These are phyloP conservation scores for Cyclina sinensis DNA, from an alignment of 1,140 invertebrate genomes.

Conservation along the genomic window DNA sequence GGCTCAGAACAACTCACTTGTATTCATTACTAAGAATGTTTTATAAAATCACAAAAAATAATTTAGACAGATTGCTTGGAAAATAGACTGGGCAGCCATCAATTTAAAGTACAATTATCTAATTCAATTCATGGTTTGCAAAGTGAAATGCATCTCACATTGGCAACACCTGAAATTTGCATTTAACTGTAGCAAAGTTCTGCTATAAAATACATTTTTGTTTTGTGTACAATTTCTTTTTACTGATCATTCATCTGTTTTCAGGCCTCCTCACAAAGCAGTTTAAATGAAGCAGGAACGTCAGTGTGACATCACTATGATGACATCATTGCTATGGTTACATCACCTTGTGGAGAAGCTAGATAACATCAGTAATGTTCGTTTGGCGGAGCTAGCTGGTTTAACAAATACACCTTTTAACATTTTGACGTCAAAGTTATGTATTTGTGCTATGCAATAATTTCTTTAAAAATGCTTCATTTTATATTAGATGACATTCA, in stretches of 20 bases:
- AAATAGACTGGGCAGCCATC: too few relatives aligned
- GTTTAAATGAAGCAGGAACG: slow-evolving; percentile 75
- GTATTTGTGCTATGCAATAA: slow-evolving; percentile 14
- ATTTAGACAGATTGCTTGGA: too few relatives aligned
- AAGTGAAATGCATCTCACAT: too few relatives aligned
- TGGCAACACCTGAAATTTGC: too few relatives aligned
- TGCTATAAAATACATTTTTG: too few relatives aligned
- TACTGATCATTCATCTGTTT: slow-evolving; percentile 44
- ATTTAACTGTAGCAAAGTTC: too few relatives aligned
- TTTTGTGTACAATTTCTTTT: not conserved
- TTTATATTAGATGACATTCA: not conserved
- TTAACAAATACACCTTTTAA: not conserved
- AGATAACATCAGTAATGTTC: not conserved
- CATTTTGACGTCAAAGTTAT: not conserved
- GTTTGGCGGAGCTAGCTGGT: not conserved
- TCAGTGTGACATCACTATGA: slow-evolving; percentile 69
- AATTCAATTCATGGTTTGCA: too few relatives aligned
- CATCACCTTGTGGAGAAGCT: slow-evolving; percentile 19
- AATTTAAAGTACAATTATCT: too few relatives aligned
- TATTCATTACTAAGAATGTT: too few relatives aligned
- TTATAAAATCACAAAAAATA: too few relatives aligned
- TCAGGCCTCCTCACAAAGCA: slow-evolving; percentile 74
- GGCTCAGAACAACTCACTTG: too few relatives aligned
- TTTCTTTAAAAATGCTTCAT: not conserved
- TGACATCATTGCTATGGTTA: slow-evolving; percentile 22